Base-by-base conservation (phyloP, 1,140 invertebrate genomes). In the Mycetomoellerius zeteki region DNA sequence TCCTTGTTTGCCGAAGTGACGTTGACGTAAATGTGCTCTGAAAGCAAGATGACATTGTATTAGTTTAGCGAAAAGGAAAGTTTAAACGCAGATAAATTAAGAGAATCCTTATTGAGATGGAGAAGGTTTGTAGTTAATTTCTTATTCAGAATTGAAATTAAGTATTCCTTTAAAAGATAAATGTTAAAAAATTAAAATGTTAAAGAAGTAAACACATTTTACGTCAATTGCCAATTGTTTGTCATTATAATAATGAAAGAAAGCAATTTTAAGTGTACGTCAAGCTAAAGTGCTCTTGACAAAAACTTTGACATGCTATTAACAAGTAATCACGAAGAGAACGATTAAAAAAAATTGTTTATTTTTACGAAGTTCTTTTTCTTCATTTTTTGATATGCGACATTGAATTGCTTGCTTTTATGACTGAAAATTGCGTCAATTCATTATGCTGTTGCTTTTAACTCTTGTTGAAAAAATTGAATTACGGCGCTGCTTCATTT, bases 1-100 rank as follows among this genome's bases (percentile, higher is more conserved):
- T 84, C 37, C 69, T 84, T 84, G 19, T 84, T 84, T 50, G 80
- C 50, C 27, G 5, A 50, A 37, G 24, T 84, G 80, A 75, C 80
- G 69, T 84, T 12, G 3, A 75, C 27, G 24, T 60, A 27, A 73
- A 84, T 75, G 69, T 16, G 37, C 24, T 24, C 69, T 84, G 69
- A 84, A 84, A 75, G 80, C 56, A 60, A 75, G 71, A 33, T 50
- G 80, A 73, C 27, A 47, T 37, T 60, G 27, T 47, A 58, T 73
- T 56, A 60, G 21, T 54, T 62, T 50, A 50, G 12, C 10, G 37
- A 62, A 75, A 75, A 16, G 33, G 52, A 72, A 33, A 82, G 37
- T 73, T 2, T 12, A 30, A 21, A 71, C 21, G 16, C 8, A 71
- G 30, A 58, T 47, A 58, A 56, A 81, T 81, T 58, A 71, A 56